phyloP scores from a whole-genome alignment of 2,113 vertebrate genomes.

The Numenius arquata region DNA sequence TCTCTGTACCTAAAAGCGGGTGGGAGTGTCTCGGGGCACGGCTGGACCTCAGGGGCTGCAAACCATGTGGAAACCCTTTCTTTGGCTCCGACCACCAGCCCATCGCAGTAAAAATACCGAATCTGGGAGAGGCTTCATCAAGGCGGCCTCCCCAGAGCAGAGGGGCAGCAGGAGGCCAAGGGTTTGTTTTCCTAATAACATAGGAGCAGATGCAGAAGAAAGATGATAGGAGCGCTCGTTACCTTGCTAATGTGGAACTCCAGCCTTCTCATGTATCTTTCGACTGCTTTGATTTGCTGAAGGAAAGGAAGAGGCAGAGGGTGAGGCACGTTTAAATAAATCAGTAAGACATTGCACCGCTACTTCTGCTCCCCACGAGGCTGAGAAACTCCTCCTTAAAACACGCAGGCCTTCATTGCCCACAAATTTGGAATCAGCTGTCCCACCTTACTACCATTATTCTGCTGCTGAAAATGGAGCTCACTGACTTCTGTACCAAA shows the following conservation, averaged over 20 bases:
- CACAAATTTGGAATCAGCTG: background rate
- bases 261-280: conserved; percentile 94
- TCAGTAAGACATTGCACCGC: background rate
- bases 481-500: background rate
- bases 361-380: background rate
- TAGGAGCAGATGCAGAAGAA: background rate
- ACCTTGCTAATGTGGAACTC: conserved; percentile 99
- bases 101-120: background rate
- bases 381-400: background rate
- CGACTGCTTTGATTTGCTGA: conserved; percentile 98
- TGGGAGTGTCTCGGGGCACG: background rate
- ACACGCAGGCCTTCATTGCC: background rate
- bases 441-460: background rate
- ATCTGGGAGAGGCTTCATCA: background rate
- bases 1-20: background rate
- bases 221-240: conserved; percentile 32
- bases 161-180: background rate
- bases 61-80: background rate
- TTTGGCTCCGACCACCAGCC: background rate
- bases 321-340: background rate
- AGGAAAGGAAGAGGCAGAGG: conserved; percentile 45
- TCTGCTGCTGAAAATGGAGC: background rate
- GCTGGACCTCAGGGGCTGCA: background rate
- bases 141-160: background rate
- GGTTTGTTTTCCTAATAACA: conserved; percentile 2